Conservation (phyloP, 2,113 vertebrate genomes). For the Indri indri region DNA sequence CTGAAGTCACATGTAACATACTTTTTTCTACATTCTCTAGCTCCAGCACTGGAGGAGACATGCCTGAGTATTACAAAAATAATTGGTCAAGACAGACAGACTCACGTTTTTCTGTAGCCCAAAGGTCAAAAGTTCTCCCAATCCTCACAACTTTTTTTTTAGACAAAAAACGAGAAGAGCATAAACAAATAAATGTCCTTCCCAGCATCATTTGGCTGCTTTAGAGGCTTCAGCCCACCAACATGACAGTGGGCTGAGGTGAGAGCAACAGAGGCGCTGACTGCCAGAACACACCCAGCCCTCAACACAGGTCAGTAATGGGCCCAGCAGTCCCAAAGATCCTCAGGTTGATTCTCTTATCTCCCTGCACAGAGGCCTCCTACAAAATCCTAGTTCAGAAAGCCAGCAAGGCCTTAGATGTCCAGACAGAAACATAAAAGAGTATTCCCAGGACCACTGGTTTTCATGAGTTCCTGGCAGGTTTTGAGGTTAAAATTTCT, state of each 20-base stretch:
- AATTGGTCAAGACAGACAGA: not conserved
- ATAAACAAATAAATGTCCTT: not conserved
- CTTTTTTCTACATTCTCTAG: not conserved
- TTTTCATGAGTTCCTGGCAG: not conserved
- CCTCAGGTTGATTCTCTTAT: not conserved
- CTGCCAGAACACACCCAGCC: not conserved
- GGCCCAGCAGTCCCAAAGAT: not conserved
- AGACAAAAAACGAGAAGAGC: not conserved
- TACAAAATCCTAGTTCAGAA: not conserved
- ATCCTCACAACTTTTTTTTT: not conserved
- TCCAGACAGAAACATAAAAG: not conserved
- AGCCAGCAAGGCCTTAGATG: not conserved
- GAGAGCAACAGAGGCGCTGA: not conserved
- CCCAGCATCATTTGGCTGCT: not conserved
- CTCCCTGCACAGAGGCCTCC: not conserved
- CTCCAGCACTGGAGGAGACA: not conserved
- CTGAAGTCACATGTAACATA: not conserved
- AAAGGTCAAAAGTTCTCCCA: not conserved
- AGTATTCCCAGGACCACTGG: not conserved
- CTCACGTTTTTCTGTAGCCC: not conserved
- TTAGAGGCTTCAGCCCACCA: not conserved
- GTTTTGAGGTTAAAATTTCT: not conserved
- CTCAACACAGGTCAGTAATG: accelerated
- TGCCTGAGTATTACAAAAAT: not conserved
- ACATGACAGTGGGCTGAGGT: not conserved